Conservation (phyloP, 2,113 vertebrate genomes). For the Brachyistius frenatus region DNA sequence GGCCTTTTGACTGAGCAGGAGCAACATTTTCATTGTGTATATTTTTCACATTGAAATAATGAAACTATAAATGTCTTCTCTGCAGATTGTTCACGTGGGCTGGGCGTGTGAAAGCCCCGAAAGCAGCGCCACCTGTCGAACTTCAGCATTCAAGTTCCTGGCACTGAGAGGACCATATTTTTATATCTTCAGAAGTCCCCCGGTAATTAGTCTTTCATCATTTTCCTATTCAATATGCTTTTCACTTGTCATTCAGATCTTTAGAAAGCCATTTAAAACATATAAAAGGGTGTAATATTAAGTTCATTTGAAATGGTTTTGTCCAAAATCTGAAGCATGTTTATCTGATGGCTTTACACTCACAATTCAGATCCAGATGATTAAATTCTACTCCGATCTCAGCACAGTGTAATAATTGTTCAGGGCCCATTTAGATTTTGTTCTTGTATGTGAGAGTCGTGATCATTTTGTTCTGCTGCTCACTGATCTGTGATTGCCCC, state of each 20-base stretch:
- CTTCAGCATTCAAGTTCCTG: slow-evolving; percentile 89
- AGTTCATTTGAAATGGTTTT: neutral
- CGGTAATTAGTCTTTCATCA: slow-evolving; percentile 84
- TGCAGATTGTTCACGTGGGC: slow-evolving; percentile 93
- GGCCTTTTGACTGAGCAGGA: neutral
- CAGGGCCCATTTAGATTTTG: neutral
- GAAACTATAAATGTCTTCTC: slow-evolving; percentile 49
- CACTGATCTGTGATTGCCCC: slow-evolving; percentile 15
- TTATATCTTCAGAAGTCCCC: slow-evolving; percentile 90
- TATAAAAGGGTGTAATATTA: neutral
- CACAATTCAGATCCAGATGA: slow-evolving; percentile 1
- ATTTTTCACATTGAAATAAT: neutral
- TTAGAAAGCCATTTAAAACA: neutral
- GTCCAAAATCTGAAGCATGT: neutral
- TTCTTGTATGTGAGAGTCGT: neutral
- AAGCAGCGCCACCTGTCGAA: slow-evolving; percentile 75
- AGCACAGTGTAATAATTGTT: neutral
- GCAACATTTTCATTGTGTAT: neutral
- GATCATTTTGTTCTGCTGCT: slow-evolving; percentile 25
- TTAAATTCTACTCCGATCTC: neutral
- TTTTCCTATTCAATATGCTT: neutral
- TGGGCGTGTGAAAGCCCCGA: slow-evolving; percentile 91
- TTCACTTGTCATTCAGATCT: neutral
- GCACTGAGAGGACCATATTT: slow-evolving; percentile 91
- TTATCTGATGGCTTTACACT: neutral